Percentiles rank a stretch among this genome's conserved stretches.
These are phyloP conservation scores for Cynocephalus volans DNA, from an alignment of 2,113 vertebrate genomes.

Conservation along the genomic window DNA sequence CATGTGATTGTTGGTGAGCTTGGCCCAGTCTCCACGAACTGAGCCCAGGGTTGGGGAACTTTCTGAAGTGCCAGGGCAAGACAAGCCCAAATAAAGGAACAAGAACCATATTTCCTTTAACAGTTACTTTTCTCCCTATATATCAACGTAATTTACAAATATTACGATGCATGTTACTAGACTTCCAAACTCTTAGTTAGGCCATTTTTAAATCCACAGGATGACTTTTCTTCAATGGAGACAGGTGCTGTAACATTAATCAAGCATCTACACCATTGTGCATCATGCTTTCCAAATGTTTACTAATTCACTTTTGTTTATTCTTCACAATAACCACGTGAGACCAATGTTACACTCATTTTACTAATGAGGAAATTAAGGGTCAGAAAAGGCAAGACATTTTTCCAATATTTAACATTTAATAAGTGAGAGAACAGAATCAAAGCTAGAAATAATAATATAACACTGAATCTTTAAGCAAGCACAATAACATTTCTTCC, in stretches of 20 bases:
- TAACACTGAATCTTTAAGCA: not conserved
- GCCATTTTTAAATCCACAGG: not conserved
- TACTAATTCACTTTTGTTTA: not conserved
- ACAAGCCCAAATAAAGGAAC: not conserved
- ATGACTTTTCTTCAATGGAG: not conserved
- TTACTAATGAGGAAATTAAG: not conserved
- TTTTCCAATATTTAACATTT: not conserved
- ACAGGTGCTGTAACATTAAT: not conserved
- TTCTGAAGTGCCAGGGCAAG: not conserved
- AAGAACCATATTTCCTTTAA: not conserved
- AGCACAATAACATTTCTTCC: not conserved
- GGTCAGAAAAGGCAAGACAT: not conserved
- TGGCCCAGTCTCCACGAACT: not conserved
- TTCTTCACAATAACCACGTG: not conserved
- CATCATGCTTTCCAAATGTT: not conserved
- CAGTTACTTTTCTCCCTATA: not conserved
- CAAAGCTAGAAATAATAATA: conserved; percentile 11
- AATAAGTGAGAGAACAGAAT: conserved; percentile 21
- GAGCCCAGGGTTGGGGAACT: not conserved
- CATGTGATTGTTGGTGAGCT: not conserved
- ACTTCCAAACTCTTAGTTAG: not conserved
- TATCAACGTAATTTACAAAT: not conserved
- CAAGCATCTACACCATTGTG: not conserved
- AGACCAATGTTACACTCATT: not conserved
- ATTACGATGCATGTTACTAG: not conserved